phyloP scores from a whole-genome alignment of 2,113 vertebrate species.

The Serilophus lunatus region DNA sequence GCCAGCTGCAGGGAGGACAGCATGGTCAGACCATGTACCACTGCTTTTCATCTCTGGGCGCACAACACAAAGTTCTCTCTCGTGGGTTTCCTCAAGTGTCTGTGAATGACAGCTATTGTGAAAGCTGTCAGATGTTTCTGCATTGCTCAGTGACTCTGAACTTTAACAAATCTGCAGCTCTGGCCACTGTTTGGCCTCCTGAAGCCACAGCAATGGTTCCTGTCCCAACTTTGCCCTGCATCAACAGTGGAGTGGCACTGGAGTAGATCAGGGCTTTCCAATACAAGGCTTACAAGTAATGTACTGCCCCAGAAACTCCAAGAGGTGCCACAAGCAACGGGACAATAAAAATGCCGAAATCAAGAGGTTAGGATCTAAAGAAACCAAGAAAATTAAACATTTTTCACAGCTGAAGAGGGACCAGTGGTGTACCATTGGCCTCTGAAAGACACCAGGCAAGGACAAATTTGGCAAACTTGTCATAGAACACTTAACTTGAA shows the following conservation, averaged over 20 bases:
- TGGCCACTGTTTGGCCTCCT: not conserved
- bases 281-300: fast-evolving
- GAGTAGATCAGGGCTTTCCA: not conserved
- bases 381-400: not conserved
- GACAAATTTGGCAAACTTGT: not conserved
- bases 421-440: fast-evolving
- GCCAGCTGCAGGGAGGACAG: not conserved
- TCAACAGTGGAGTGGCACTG: fast-evolving
- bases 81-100: fast-evolving
- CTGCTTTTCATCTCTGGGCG: not conserved
- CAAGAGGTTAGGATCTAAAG: not conserved
- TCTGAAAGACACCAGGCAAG: fast-evolving
- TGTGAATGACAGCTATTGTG: not conserved
- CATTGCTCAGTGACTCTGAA: not conserved
- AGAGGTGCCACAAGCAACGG: not conserved
- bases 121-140: not conserved
- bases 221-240: not conserved
- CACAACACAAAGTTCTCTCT: fast-evolving
- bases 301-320: not conserved
- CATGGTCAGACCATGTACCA: fast-evolving
- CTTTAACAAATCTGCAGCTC: not conserved
- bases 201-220: fast-evolving
- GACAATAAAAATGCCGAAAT: not conserved
- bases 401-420: not conserved
- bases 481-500: not conserved